Conservation (phyloP, 2,113 vertebrate species). For the Tyto alba region DNA sequence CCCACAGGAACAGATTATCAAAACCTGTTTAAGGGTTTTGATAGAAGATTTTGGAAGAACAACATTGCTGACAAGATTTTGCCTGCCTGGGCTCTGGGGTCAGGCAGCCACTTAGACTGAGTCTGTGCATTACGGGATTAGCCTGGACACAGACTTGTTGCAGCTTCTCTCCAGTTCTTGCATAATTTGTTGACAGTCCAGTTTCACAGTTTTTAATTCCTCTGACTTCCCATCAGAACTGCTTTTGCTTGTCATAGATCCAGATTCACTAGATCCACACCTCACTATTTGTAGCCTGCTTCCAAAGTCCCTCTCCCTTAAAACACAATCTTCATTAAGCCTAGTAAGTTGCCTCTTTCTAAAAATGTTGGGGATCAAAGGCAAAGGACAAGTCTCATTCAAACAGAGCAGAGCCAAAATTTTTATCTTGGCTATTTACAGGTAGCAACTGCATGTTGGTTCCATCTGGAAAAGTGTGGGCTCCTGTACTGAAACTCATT, state of each 20-base stretch:
- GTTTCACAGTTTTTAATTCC: not conserved
- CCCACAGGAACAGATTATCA: not conserved
- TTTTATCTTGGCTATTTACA: not conserved
- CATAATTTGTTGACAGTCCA: not conserved
- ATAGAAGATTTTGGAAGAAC: not conserved
- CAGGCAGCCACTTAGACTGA: not conserved
- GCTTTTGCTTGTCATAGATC: not conserved
- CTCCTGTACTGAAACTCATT: not conserved
- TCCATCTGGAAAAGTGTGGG: not conserved
- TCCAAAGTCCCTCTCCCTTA: not conserved
- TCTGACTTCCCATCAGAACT: not conserved
- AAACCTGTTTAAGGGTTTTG: not conserved
- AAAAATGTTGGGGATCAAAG: not conserved
- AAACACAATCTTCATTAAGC: not conserved
- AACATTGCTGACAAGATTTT: not conserved
- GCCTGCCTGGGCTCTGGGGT: not conserved
- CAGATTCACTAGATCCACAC: not conserved
- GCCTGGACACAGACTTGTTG: not conserved
- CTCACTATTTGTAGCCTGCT: not conserved
- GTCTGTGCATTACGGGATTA: not conserved
- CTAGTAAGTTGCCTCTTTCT: not conserved
- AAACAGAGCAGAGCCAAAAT: not conserved
- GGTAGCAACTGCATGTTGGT: not conserved
- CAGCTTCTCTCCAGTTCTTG: not conserved
- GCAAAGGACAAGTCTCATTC: not conserved